Evolutionary conservation across 2,797 vertebrate genomes (phyloP).

Genomic region (Holocentrus rufus): DNA sequence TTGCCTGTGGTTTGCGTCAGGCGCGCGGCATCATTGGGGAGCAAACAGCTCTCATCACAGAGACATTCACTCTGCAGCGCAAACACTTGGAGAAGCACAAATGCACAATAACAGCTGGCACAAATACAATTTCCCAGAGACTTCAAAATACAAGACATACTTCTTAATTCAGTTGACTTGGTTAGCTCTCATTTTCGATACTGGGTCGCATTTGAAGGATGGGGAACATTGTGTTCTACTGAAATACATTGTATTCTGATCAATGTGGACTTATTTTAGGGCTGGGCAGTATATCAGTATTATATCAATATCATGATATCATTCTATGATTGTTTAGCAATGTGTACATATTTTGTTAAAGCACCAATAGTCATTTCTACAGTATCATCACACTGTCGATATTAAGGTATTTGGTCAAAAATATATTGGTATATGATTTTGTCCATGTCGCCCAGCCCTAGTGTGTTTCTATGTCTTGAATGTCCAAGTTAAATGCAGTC

Average conservation of each 20-base stretch:
- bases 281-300: too few species aligned
- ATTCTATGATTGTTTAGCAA: too few species aligned
- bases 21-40: conserved; percentile 34
- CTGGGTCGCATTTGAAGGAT: background rate
- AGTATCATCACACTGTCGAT: too few species aligned
- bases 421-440: too few species aligned
- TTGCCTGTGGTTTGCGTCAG: conserved; percentile 47
- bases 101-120: conserved; percentile 15
- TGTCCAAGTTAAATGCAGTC: conserved; percentile 30
- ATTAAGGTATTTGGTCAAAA: too few species aligned
- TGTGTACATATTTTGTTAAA: too few species aligned
- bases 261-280: background rate
- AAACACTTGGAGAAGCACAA: conserved; percentile 15
- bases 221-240: conserved; percentile 19
- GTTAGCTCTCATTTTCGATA: conserved; percentile 17
- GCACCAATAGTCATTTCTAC: too few species aligned
- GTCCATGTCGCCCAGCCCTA: too few species aligned
- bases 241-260: conserved; percentile 18
- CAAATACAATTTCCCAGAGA: conserved; percentile 7
- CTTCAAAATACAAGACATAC: conserved; percentile 9
- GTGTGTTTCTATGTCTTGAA: conserved; percentile 20
- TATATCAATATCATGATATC: too few species aligned
- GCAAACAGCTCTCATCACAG: conserved; percentile 30
- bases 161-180: background rate
- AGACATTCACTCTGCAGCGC: conserved; percentile 19